These are phyloP conservation scores for Chascanopsetta lugubris DNA, from an alignment of 2,113 vertebrate genomes.

Conservation along the genomic window DNA sequence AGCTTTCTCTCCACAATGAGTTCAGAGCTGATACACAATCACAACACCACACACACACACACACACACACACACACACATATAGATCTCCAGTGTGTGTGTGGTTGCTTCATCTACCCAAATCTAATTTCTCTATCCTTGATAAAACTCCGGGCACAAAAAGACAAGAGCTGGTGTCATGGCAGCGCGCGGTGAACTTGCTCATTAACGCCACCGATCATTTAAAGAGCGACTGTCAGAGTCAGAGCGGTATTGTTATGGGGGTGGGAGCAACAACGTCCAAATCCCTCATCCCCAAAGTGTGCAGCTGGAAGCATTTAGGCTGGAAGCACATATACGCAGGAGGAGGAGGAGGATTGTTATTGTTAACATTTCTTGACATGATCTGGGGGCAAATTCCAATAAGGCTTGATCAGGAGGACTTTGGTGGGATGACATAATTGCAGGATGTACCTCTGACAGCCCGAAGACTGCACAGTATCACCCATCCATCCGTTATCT, in stretches of 20 bases:
- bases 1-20: slow-evolving; percentile 36
- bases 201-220: slow-evolving; percentile 14
- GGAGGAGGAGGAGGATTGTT: not conserved
- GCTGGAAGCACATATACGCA: not conserved
- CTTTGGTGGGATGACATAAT: not conserved
- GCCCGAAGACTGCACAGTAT: not conserved
- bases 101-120: slow-evolving; percentile 2
- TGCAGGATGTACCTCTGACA: not conserved
- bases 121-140: not conserved
- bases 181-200: not conserved
- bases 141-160: not conserved
- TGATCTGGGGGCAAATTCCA: not conserved
- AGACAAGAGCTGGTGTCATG: slow-evolving; percentile 1
- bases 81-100: not conserved
- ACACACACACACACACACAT: not conserved
- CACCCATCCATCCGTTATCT: not conserved
- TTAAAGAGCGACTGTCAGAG: slow-evolving; percentile 6
- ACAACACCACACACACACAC: not conserved
- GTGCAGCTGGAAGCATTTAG: slow-evolving; percentile 4
- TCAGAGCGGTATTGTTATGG: not conserved
- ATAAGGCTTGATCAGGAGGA: not conserved
- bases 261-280: not conserved
- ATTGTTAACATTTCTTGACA: not conserved
- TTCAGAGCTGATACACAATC: slow-evolving; percentile 2
- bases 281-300: not conserved